Evolutionary conservation across 1,140 invertebrate genomes (phyloP), one percentile per base, ranked within the genome.

Genomic region (Drosophila albomicans): DNA sequence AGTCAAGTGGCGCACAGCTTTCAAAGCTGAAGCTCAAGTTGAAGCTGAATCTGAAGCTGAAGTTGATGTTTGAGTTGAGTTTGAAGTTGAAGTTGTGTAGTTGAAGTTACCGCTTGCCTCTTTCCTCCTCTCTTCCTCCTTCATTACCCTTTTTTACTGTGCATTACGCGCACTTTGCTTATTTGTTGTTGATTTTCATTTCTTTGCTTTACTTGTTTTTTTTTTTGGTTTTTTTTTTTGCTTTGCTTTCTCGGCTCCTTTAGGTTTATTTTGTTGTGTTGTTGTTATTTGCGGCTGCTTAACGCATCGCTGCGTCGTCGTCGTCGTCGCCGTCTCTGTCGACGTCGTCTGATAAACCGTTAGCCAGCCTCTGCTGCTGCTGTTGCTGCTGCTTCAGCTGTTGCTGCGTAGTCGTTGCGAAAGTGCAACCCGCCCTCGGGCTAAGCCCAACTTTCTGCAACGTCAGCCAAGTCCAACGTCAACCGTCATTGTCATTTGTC

Each of bases 401-500:
- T 51, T 38, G 13, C 35, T 65, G 61, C 69, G 48, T 57, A 16
- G 65, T 57, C 61, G 54, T 71, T 71, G 73, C 73, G 68, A 72
- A 76, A 76, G 74, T 76, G 74, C 74, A 72, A 49, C 56, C 68
- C 68, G 74, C 74, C 74, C 74, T 76, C 61, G 68, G 68, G 62
- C 74, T 76, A 38, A 41, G 56, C 58, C 57, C 69, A 66, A 77
- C 73, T 77, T 77, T 77, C 74, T 77, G 68, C 69, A 77, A 67
- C 57, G 68, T 61, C 73, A 75, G 59, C 72, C 72, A 70, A 75
- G 65, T 69, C 72, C 67, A 64, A 64, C 72, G 59, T 70, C 72
- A 75, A 75, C 71, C 67, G 61, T 75, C 73, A 75, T 75, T 75
- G 73, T 75, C 67, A 75, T 75, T 75, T 75, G 73, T 75, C 73